Evolutionary conservation across 2,888 invertebrate species (phyloP).

Genomic region (Cheiracanthium punctorium): DNA sequence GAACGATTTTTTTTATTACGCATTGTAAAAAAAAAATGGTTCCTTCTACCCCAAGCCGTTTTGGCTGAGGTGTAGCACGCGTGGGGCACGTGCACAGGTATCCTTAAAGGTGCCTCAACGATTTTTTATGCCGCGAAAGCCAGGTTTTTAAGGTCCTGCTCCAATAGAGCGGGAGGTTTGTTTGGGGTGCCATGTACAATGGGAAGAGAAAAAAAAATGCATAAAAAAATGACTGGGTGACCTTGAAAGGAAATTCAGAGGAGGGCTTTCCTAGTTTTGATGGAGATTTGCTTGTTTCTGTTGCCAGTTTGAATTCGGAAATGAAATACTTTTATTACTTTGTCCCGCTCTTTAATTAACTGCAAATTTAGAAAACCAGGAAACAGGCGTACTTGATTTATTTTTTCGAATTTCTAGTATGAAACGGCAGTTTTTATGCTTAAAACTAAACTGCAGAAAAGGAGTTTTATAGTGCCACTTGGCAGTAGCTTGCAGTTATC

Average conservation of each 20-base stretch:
- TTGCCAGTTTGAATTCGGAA: no score
- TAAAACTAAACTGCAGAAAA: no score
- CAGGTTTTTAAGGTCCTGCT: background rate
- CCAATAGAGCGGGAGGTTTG: constrained; percentile 28
- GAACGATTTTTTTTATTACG: background rate
- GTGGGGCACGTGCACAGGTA: constrained; percentile 36
- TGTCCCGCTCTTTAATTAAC: no score
- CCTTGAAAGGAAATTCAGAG: constrained; percentile 32
- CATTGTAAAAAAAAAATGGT: background rate
- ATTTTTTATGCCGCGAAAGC: constrained; percentile 11
- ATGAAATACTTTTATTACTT: no score
- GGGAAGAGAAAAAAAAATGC: background rate
- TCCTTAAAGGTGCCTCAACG: constrained; percentile 9
- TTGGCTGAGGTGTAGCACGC: constrained; percentile 54
- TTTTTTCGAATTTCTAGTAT: no score
- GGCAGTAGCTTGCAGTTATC: no score
- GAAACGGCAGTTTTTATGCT: no score
- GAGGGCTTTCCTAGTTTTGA: background rate
- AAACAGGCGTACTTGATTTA: no score
- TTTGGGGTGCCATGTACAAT: constrained; percentile 25
- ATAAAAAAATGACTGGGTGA: background rate
- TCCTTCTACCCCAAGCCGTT: constrained; percentile 16
- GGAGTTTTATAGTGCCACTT: no score
- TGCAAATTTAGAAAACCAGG: no score
- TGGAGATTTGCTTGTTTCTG: background rate